A percentile compares a stretch with the other conserved stretches of the same genome.
Conservation (phyloP, 2,888 invertebrate species). For the Pristionchus exspectatus region DNA sequence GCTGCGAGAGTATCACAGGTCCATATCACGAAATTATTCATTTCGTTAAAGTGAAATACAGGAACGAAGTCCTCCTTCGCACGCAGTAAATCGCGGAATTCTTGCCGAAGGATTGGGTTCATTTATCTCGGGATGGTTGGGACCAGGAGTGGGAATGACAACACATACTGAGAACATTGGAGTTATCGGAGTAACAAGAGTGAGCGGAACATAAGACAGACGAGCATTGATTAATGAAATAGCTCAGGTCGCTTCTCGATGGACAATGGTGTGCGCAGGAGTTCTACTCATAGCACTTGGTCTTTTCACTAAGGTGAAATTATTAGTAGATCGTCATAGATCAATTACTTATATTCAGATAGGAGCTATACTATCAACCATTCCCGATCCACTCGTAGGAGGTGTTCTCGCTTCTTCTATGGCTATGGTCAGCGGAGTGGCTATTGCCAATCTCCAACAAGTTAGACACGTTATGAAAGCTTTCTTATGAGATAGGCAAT, state of each 20-base stretch:
- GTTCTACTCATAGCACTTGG: constrained; percentile 80
- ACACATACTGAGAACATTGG: constrained; percentile 93
- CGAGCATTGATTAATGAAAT: not conserved
- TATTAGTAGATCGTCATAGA: not conserved
- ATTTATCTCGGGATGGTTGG: constrained; percentile 89
- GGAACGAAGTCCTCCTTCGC: constrained; percentile 89
- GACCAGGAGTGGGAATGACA: constrained; percentile 90
- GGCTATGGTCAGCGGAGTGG: constrained; percentile 79
- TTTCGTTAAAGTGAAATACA: constrained; percentile 78
- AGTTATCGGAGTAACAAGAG: constrained; percentile 90
- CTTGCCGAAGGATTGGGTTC: constrained; percentile 87
- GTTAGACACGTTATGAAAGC: constrained; percentile 49
- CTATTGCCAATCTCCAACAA: constrained; percentile 83
- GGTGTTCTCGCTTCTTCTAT: constrained; percentile 79
- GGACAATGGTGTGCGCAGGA: constrained; percentile 80
- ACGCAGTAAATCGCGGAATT: constrained; percentile 91
- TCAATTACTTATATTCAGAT: constrained; percentile 62
- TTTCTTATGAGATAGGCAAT: not conserved
- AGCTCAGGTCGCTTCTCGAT: constrained; percentile 80
- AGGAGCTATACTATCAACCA: constrained; percentile 81
- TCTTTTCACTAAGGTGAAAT: constrained; percentile 79
- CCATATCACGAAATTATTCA: no score
- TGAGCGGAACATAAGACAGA: constrained; percentile 74
- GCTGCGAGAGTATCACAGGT: constrained; percentile 84
- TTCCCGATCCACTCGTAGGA: constrained; percentile 81